A percentile compares a stretch with the other conserved stretches of the same genome.
These are phyloP conservation scores for Lobophora halterata DNA, from an alignment of 2,888 invertebrate species.

Conservation along the genomic window DNA sequence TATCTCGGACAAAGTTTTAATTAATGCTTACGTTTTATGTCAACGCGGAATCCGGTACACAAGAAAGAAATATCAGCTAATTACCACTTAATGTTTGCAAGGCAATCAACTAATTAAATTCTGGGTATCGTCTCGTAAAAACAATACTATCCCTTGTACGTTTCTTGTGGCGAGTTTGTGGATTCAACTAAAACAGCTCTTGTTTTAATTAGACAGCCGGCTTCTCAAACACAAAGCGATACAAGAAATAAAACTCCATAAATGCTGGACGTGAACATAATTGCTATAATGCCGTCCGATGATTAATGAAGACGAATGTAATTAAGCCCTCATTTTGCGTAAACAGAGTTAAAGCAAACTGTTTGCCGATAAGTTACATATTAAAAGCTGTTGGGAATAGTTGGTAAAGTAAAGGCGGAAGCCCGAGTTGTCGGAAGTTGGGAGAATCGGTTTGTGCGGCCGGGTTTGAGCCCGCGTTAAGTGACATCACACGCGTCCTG, in stretches of 20 bases:
- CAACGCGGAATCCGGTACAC: constrained; percentile 11
- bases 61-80: constrained; percentile 18
- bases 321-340: constrained; percentile 14
- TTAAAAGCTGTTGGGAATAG: constrained; percentile 44
- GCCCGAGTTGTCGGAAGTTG: constrained; percentile 45
- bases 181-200: constrained; percentile 18
- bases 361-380: constrained; percentile 53
- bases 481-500: constrained; percentile 18
- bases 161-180: constrained; percentile 15
- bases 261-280: constrained; percentile 19
- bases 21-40: constrained; percentile 41
- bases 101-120: constrained; percentile 29
- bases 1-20: constrained; percentile 54
- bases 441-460: constrained; percentile 38
- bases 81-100: constrained; percentile 23
- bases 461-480: constrained; percentile 28
- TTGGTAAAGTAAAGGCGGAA: constrained; percentile 42
- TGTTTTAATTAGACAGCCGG: constrained; percentile 20
- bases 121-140: constrained; percentile 28
- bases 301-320: constrained; percentile 3
- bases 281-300: constrained; percentile 6
- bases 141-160: constrained; percentile 18
- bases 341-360: constrained; percentile 31
- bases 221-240: constrained; percentile 12
- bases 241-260: constrained; percentile 20